Base-by-base conservation (phyloP, 2,797 vertebrate species). In the Enteromius radiatus region DNA sequence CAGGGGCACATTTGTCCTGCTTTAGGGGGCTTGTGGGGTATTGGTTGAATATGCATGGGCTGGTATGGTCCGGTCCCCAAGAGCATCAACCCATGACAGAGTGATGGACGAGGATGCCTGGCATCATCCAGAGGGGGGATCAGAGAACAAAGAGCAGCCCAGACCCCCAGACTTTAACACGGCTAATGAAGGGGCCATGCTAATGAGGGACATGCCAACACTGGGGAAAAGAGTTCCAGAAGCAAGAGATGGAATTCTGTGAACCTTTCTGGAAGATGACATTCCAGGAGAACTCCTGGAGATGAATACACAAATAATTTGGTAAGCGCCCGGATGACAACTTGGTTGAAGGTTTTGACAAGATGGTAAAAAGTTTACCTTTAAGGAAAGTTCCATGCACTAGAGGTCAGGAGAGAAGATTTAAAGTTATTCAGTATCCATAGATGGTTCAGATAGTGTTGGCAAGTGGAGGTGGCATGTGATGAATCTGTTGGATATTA, bases 121-220 rank as follows among this genome's bases (percentile, higher is more conserved):
- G 89, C 88, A 88, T 95, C 93, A 93, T 92, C 91, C 94, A 93
- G 91, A 88, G 86, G 93, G 91, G 88, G 85, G 85, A 83, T 84
- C 86, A 43, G 67, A 36, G 26, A 91, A 94, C 92, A 93, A 94
- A 93, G 91, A 65, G 77, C 38, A 76, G 28, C 69, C 56, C 64
- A 31, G 69, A 80, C 86, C 73, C 76, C 79, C 49, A 76, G 77
- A 80, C 86, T 92, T 91, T 88, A 88, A 81, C 28, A 71, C 71
- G 87, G 86, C 86, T 91, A 88, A 94, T 91, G 85, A 92, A 91
- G 84, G 90, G 77, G 85, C 76, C 41, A 80, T 77, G 86, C 86
- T 83, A 88, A 91, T 89, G 85, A 83, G 82, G 77, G 83, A 85
- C 82, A 86, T 89, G 85, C 88, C 87, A 88, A 75, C 81, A 88